Base-by-base conservation (phyloP, 2,888 invertebrate species). In the Tipula vernalis region DNA sequence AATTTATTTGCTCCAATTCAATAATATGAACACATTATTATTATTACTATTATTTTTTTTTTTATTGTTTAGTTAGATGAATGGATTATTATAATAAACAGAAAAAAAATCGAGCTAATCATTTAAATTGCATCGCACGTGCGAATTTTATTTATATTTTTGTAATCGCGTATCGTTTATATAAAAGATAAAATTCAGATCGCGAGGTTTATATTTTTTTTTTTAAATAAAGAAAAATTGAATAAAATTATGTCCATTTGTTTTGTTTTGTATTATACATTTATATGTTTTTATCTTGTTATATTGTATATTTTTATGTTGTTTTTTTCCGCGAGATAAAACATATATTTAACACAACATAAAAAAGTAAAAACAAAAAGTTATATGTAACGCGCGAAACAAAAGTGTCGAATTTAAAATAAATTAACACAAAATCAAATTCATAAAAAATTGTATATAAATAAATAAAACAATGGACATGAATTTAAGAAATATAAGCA, bases 361-460 rank as follows among this genome's bases (percentile, higher is more conserved):
- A 83, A 83, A 83, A 83, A 83, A n/a, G n/a, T n/a, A n/a, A n/a
- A 28, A 28, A 5, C 5, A 28, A 83, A 84, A 84, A 36, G 39
- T 15, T 39, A 84, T 84, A 84, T 84, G 36, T 84, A 84, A 84
- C 84, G 84, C 36, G 84, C 36, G 84, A 41, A 84, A 84, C 84
- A 84, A 84, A 84, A 84, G 84, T 84, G 84, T 84, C 84, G 84
- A 84, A 84, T 84, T 84, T 84, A 84, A 84, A 84, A 84, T 84
- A 84, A 84, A 84, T 84, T 84, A 84, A 84, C 84, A 84, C 84
- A 84, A 84, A 84, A 84, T 84, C 84, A 84, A 84, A 84, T 84
- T 84, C 84, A 84, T 84, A 84, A 84, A 84, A 84, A 84, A 71
- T 71, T 71, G 71, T 71, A 57, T 57, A 57, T 57, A 71, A 71